A percentile compares a stretch with the other conserved stretches of the same genome.
These are phyloP conservation scores for Adrianichthys oophorus DNA, from an alignment of 2,797 vertebrate species.

Conservation along the genomic window DNA sequence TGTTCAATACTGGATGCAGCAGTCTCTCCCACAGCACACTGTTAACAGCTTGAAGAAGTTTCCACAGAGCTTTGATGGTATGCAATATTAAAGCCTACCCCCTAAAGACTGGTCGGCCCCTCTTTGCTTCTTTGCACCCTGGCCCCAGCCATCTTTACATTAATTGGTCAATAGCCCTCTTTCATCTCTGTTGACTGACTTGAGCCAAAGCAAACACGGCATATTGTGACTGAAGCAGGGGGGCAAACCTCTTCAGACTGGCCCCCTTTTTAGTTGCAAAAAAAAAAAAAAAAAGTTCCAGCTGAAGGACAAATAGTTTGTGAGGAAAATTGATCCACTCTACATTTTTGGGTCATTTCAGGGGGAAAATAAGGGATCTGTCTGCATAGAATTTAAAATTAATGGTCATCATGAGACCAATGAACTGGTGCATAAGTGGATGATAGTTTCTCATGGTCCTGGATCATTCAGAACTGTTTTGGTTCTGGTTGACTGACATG, in stretches of 20 bases:
- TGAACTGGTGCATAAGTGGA: not conserved
- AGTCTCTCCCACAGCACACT: slow-evolving; percentile 25
- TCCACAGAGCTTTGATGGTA: slow-evolving; percentile 55
- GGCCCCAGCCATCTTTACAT: slow-evolving; percentile 37
- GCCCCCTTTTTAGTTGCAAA: not conserved
- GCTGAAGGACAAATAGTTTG: not conserved
- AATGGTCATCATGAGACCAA: not conserved
- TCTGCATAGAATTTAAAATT: not conserved
- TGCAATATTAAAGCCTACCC: slow-evolving; percentile 40
- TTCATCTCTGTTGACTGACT: slow-evolving; percentile 57
- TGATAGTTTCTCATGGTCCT: too few relatives aligned
- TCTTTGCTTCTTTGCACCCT: slow-evolving; percentile 28
- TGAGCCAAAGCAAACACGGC: slow-evolving; percentile 64
- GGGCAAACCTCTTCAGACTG: slow-evolving; percentile 2
- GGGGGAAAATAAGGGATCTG: not conserved
- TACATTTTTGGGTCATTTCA: not conserved
- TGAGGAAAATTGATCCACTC: not conserved
- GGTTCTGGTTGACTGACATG: too few relatives aligned
- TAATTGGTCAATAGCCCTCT: slow-evolving; percentile 47
- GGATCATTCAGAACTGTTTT: too few relatives aligned
- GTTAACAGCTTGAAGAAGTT: slow-evolving; percentile 39
- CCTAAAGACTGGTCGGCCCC: slow-evolving; percentile 38
- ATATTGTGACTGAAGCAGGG: slow-evolving; percentile 43
- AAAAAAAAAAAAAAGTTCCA: not conserved
- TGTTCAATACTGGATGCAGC: slow-evolving; percentile 18